Base-by-base conservation (phyloP, 2,888 invertebrate genomes). In the Hydrotaea cyrtoneurina region DNA sequence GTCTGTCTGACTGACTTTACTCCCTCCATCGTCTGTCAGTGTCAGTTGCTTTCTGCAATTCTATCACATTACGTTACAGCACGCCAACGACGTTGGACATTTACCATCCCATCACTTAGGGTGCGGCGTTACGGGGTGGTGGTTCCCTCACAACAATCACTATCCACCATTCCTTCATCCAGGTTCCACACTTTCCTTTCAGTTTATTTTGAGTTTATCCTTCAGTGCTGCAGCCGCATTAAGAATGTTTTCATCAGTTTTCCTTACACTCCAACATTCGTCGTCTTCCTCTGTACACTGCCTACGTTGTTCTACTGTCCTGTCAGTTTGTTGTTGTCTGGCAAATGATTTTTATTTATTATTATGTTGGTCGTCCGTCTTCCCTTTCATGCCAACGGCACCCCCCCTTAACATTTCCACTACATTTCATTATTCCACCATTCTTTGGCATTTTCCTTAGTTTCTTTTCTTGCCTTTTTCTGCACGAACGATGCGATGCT, bases 361-460 rank as follows among this genome's bases (percentile, higher is more conserved):
- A 17, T 55, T 55, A 21, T 21, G 11, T 15, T 59, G 59, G 59
- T 10, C 55, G 11, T 26, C 21, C 59, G 13, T 4, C 13, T 57
- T 57, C 23, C 19, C 10, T 21, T 23, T 57, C 31, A 31, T 31
- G 31, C n/a, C 50, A n/a, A 59, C 59, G 26, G 10, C 15, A 19
- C 21, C 4, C 55, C 15, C n/a, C 50, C 55, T 21, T 2, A 2
- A 2, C 55, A 21, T 8, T 21, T 55, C n/a, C 50, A 50, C 7
- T n/a, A 50, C n/a, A 15, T 50, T 55, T 21, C 15, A 17, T 53
- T 19, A 57, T 57, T 57, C 23, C 43, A 43, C 43, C 43, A 43
- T 23, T 59, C 59, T 59, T 59, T 59, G 26, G 26, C 26, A 59
- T 23, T 59, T 59, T 59, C 59, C 26, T 66, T 64, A 11, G 64